A percentile compares a stretch with the other conserved stretches of the same genome.
Evolutionary conservation across 2,113 vertebrate species (phyloP).

Genomic region (Lucifuga dentata): DNA sequence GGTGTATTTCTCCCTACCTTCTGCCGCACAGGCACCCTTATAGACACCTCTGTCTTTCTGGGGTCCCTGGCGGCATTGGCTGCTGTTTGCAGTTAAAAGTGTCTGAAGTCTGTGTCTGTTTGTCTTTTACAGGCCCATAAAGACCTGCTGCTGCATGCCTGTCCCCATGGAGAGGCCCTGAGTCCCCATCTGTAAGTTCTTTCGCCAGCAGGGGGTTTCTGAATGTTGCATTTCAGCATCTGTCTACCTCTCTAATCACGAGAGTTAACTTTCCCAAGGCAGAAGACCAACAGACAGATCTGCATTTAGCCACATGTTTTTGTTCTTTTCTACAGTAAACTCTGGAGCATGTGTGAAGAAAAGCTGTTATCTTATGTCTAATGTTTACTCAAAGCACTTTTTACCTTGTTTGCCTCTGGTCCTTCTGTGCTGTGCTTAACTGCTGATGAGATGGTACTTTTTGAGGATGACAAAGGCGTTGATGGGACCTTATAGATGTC

Average conservation of each 20-base stretch:
- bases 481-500: slow-evolving; percentile 81
- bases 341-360: neutral
- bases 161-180: slow-evolving; percentile 69
- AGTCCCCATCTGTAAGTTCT: slow-evolving; percentile 81
- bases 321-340: slow-evolving; percentile 6
- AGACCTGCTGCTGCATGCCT: slow-evolving; percentile 73
- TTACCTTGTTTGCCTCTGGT: slow-evolving; percentile 50
- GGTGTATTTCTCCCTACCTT: slow-evolving; percentile 28
- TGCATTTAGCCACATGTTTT: neutral
- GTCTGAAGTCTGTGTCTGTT: slow-evolving; percentile 79
- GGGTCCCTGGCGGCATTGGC: slow-evolving; percentile 46
- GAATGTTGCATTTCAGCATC: slow-evolving; percentile 62
- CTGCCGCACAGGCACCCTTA: slow-evolving; percentile 43
- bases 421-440: slow-evolving; percentile 76
- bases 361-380: neutral
- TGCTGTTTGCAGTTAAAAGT: slow-evolving; percentile 78
- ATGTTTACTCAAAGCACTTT: neutral
- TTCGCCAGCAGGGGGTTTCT: slow-evolving; percentile 77
- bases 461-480: slow-evolving; percentile 8
- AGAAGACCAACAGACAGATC: neutral
- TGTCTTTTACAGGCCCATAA: slow-evolving; percentile 81
- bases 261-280: slow-evolving; percentile 50
- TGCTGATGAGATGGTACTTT: slow-evolving; percentile 63
- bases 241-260: slow-evolving; percentile 50
- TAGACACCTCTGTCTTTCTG: slow-evolving; percentile 56